Evolutionary conservation across 2,113 vertebrate species (phyloP), one percentile per base, ranked within the genome.

Genomic region (Ailurus styani): DNA sequence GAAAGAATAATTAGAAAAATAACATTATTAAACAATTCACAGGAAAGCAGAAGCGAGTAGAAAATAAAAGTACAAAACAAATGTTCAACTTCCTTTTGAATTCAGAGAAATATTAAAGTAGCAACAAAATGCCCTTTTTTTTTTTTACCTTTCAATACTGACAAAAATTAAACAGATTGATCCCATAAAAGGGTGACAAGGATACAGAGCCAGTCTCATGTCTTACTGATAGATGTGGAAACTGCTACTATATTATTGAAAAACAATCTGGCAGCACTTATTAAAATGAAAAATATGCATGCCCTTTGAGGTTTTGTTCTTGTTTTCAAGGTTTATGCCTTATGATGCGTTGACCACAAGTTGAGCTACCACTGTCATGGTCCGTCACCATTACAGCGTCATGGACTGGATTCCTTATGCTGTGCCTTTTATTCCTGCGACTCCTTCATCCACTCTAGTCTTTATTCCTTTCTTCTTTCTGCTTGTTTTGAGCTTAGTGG

Each of bases 201-300:
- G 12, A 82, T 77, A 40, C 13, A 47, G 10, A 31, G 1, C 84
- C 81, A 45, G 15, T 72, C 29, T 45, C 42, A n/a, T n/a, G 20
- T 18, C 42, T 88, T 78, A 84, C 40, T 34, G 15, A 72, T 29
- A 77, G 20, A 18, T 64, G 8, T 75, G 50, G 42, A 47, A 84
- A 85, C 6, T 83, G 52, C 57, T 90, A 15, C 29, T 91, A 2
- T 79, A 57, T 88, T 86, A 92, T 20, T 84, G 89, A 68, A 84
- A 96, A 86, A 81, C 91, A 95, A 78, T 83, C 73, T 68, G 25
- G 12, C 27, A 73, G 40, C 40, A 62, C 40, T 86, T 87, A 93
- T 79, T 96, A 87, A 96, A 89, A 87, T 95, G 23, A 93, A 86
- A 96, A 91, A 77, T 93, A 29, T 23, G 5, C 45, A 78, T 55